phyloP scores from a whole-genome alignment of 2,888 invertebrate genomes.

The Zonitis immaculata region DNA sequence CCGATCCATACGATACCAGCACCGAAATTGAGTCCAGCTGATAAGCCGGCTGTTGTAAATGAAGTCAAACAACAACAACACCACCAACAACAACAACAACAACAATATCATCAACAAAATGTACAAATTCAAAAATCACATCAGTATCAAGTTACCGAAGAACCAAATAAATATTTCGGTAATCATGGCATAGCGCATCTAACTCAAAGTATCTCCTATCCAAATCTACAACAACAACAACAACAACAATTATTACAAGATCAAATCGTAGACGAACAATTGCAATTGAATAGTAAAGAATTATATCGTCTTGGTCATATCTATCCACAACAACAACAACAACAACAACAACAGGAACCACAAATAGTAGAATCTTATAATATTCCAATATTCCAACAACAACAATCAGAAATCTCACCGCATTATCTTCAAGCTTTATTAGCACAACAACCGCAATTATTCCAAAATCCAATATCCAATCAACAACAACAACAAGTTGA shows the following conservation, averaged over 20 bases:
- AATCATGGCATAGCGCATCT: constrained; percentile 17
- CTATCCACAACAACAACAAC: constrained; percentile 16
- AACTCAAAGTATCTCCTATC: constrained; percentile 39
- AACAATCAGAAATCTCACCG: background rate
- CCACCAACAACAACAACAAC: constrained; percentile 13
- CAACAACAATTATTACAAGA: constrained; percentile 1
- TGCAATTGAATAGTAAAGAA: constrained; percentile 22
- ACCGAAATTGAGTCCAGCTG: constrained; percentile 69
- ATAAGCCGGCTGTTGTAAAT: constrained; percentile 56
- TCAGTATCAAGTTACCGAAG: constrained; percentile 55
- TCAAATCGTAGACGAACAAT: background rate
- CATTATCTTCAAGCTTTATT: constrained; percentile 27
- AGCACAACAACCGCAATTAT: constrained; percentile 24
- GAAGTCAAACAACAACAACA: constrained; percentile 28
- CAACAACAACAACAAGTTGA: constrained; percentile 14
- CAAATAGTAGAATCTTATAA: constrained; percentile 51
- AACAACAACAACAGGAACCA: constrained; percentile 1
- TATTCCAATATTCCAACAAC: constrained; percentile 46
- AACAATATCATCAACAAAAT: constrained; percentile 12
- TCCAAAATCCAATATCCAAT: constrained; percentile 37
- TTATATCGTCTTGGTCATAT: constrained; percentile 20
- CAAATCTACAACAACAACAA: constrained; percentile 24
- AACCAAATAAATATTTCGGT: constrained; percentile 35
- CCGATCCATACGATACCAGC: constrained; percentile 85
- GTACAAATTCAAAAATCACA: constrained; percentile 27